Evolutionary conservation across 1,140 invertebrate genomes (phyloP).

Genomic region (Cryptotermes secundus): DNA sequence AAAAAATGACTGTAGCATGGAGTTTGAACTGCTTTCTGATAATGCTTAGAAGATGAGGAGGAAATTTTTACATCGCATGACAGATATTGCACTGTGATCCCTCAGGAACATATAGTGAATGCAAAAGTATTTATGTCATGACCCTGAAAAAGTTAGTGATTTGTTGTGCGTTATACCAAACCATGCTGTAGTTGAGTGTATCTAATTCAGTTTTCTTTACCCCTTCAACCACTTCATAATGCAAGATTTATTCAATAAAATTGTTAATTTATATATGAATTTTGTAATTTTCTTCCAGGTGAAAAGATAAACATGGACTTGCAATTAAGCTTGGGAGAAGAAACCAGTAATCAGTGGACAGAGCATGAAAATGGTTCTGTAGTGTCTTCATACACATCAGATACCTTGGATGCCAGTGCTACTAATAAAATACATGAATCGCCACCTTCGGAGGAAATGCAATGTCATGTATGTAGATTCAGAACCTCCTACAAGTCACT

Average conservation of each 20-base stretch:
- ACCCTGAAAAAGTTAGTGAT: too few relatives aligned
- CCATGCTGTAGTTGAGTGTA: too few relatives aligned
- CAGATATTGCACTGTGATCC: too few relatives aligned
- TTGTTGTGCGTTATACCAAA: too few relatives aligned
- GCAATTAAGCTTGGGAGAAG: background rate
- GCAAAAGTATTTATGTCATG: too few relatives aligned
- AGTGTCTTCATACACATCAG: background rate
- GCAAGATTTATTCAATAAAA: background rate
- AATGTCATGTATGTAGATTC: conserved; percentile 23
- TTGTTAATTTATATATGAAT: background rate
- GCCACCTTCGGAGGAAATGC: background rate
- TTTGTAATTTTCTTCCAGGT: background rate
- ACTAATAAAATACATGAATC: background rate
- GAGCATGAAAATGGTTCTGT: background rate
- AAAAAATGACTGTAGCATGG: too few relatives aligned
- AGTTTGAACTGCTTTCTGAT: too few relatives aligned
- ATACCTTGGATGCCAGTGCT: background rate
- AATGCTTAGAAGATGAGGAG: too few relatives aligned
- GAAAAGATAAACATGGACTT: background rate
- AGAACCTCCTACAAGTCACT: conserved; percentile 27
- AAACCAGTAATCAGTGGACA: background rate
- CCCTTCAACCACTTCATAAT: too few relatives aligned
- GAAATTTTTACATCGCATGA: too few relatives aligned
- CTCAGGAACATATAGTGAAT: too few relatives aligned
- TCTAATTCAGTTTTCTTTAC: too few relatives aligned